Percentiles rank a stretch among this genome's conserved stretches.
Conservation (phyloP, 2,797 vertebrate species). For the Trematomus bernacchii region DNA sequence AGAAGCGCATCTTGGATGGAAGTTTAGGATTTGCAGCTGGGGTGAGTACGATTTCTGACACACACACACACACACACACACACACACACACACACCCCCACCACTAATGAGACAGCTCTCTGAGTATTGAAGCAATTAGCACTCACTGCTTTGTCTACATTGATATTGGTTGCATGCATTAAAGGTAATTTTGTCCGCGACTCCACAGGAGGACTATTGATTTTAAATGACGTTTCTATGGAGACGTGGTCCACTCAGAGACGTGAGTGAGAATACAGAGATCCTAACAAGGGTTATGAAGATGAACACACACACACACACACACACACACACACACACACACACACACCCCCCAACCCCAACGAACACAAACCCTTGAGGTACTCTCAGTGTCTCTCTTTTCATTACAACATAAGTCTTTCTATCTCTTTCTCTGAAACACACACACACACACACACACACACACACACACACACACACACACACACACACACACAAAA, state of each 20-base stretch:
- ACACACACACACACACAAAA: no score
- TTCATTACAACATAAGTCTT: no score
- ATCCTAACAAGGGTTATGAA: slow-evolving; percentile 42
- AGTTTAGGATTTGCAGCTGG: slow-evolving; percentile 97
- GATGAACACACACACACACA: slow-evolving; percentile 8
- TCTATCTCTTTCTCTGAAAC: no score
- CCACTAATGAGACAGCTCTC: no score
- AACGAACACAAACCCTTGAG: no score
- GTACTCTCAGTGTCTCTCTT: no score
- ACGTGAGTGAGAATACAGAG: slow-evolving; percentile 34
- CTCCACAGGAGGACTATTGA: slow-evolving; percentile 15
- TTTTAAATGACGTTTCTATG: slow-evolving; percentile 62
- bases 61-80: slow-evolving; percentile 19
- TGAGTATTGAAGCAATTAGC: no score
- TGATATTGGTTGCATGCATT: no score
- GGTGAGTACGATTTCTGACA: slow-evolving; percentile 79
- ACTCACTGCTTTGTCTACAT: no score
- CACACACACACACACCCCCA: not conserved
- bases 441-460: no score
- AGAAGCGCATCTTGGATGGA: slow-evolving; percentile 95
- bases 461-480: no score
- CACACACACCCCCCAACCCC: slow-evolving; percentile 1
- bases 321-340: not conserved
- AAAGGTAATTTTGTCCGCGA: no score
- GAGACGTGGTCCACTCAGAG: slow-evolving; percentile 30